Evolutionary conservation across 2,113 vertebrate species (phyloP).

Genomic region (Cephalopholis sonnerati): DNA sequence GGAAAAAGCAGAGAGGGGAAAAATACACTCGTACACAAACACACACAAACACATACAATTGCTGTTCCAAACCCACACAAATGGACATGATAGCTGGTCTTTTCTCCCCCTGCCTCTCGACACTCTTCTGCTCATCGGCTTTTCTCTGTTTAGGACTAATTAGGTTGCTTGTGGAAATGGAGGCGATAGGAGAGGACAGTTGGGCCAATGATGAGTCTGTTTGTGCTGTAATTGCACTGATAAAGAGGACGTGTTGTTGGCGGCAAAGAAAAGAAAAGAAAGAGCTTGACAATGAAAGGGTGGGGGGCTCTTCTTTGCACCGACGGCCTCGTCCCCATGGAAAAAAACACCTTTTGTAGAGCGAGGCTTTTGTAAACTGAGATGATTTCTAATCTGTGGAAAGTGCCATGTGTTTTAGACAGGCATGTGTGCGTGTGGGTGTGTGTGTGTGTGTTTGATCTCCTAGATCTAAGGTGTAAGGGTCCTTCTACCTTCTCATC

Average conservation of each 20-base stretch:
- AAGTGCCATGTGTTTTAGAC: slow-evolving; percentile 69
- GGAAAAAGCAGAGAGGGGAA: slow-evolving; percentile 49
- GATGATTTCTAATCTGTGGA: slow-evolving; percentile 77
- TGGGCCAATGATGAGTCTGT: slow-evolving; percentile 80
- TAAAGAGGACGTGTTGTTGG: slow-evolving; percentile 81
- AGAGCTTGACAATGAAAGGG: slow-evolving; percentile 70
- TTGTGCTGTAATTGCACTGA: slow-evolving; percentile 84
- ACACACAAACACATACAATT: slow-evolving; percentile 62
- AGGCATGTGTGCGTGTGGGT: slow-evolving; percentile 6
- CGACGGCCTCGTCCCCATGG: slow-evolving; percentile 52
- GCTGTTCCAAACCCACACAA: slow-evolving; percentile 69
- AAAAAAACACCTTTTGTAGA: slow-evolving; percentile 76
- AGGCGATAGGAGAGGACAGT: slow-evolving; percentile 80
- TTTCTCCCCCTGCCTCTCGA: slow-evolving; percentile 63
- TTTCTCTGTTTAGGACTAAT: slow-evolving; percentile 87
- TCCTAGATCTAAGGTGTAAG: slow-evolving; percentile 55
- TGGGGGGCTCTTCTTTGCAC: slow-evolving; percentile 53
- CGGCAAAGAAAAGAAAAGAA: slow-evolving; percentile 69
- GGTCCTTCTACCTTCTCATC: slow-evolving; percentile 66
- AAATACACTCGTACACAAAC: slow-evolving; percentile 48
- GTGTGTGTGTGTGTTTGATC: slow-evolving; percentile 68
- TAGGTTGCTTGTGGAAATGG: slow-evolving; percentile 85
- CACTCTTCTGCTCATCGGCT: slow-evolving; percentile 70
- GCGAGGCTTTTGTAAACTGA: slow-evolving; percentile 70
- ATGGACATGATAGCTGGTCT: slow-evolving; percentile 73